These are phyloP conservation scores for Iselma pallidipennis DNA, from an alignment of 2,888 invertebrate species.

Conservation along the genomic window DNA sequence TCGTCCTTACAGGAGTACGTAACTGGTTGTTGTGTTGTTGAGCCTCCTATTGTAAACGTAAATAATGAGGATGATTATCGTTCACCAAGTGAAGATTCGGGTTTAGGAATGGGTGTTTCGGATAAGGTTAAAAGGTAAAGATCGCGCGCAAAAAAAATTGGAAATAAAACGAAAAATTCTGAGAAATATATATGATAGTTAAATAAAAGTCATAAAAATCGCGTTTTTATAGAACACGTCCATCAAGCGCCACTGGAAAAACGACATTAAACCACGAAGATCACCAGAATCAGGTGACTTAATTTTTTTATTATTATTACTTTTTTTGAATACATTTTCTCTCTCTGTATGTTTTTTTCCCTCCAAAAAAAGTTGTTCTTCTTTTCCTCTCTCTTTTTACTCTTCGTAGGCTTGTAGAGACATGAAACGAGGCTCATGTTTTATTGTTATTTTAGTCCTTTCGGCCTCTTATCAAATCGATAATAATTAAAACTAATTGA, in stretches of 20 bases:
- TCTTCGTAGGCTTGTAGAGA: slow-evolving; percentile 47
- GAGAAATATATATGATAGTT: too few species aligned
- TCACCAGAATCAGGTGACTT: slow-evolving; percentile 53
- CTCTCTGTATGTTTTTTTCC: slow-evolving; percentile 33
- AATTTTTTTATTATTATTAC: slow-evolving; percentile 27
- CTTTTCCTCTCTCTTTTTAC: slow-evolving; percentile 35
- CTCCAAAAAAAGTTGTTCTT: slow-evolving; percentile 35
- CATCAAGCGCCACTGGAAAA: slow-evolving; percentile 50
- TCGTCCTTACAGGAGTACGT: slow-evolving; percentile 58
- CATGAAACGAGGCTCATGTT: slow-evolving; percentile 33
- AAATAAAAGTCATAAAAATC: too few species aligned
- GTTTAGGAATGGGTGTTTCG: slow-evolving; percentile 83
- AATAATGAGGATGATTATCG: slow-evolving; percentile 69
- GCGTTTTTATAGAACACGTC: slow-evolving; percentile 47
- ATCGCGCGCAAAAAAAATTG: slow-evolving; percentile 20
- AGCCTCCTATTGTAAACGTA: slow-evolving; percentile 56
- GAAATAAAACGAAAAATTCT: background rate
- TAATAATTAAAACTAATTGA: background rate
- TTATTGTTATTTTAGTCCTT: too few species aligned
- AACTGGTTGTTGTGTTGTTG: slow-evolving; percentile 57
- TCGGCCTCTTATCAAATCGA: too few species aligned
- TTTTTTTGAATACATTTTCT: too few species aligned
- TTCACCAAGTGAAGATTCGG: slow-evolving; percentile 93
- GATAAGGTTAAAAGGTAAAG: slow-evolving; percentile 73
- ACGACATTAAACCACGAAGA: slow-evolving; percentile 48